Evolutionary conservation across 2,113 vertebrate genomes (phyloP).

Genomic region (Gallinago jamesoni): DNA sequence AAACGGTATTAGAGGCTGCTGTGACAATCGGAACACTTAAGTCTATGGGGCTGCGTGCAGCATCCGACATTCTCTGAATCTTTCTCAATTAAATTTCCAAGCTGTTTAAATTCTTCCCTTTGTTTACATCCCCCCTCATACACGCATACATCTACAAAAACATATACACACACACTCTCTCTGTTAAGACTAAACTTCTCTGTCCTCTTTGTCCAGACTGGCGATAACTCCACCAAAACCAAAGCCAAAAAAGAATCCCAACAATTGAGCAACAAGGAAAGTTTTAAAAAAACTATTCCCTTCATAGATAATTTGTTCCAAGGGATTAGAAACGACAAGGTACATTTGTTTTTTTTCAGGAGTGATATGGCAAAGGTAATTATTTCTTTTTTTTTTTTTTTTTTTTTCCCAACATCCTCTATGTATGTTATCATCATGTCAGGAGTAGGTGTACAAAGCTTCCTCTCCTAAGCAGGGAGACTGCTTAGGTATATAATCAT

Average conservation of each 20-base stretch:
- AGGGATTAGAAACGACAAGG: background rate
- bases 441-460: slow-evolving; percentile 56
- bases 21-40: background rate
- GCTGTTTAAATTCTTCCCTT: background rate
- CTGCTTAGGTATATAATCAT: slow-evolving; percentile 30
- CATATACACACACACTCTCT: no score
- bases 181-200: background rate
- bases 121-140: background rate
- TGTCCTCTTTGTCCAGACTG: background rate
- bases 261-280: background rate
- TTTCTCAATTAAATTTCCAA: background rate
- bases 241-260: background rate
- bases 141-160: background rate
- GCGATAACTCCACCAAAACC: background rate
- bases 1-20: background rate
- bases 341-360: slow-evolving; percentile 39
- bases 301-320: background rate
- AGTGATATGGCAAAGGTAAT: slow-evolving; percentile 37
- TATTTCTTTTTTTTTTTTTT: slow-evolving; percentile 14
- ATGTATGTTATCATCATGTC: slow-evolving; percentile 4
- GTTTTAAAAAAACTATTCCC: background rate
- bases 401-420: slow-evolving; percentile 26
- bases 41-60: background rate
- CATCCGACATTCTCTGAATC: background rate
- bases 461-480: slow-evolving; percentile 6